phyloP scores from a whole-genome alignment of 2,113 vertebrate genomes.

The Laterallus jamaicensis region DNA sequence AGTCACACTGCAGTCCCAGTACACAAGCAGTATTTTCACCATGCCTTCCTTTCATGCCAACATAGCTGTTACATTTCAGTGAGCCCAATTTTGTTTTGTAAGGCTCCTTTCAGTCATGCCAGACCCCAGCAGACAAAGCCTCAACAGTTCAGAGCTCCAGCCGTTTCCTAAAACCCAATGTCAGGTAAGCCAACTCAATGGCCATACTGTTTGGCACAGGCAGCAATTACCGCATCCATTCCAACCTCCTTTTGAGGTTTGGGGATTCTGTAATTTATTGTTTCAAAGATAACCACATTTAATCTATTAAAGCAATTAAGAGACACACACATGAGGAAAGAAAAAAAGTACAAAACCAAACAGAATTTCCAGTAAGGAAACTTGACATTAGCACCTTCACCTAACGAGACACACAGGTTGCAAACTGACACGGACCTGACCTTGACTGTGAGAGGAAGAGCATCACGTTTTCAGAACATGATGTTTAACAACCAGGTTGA shows the following conservation, averaged over 20 bases:
- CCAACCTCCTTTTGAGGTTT: neutral
- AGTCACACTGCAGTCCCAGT: neutral
- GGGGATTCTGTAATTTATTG: constrained; percentile 10
- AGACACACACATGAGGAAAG: fast-evolving
- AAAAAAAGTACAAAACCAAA: no score
- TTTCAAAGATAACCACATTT: neutral
- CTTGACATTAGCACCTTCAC: neutral
- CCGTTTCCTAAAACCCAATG: constrained; percentile 21
- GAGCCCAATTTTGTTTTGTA: constrained; percentile 37
- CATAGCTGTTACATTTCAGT: constrained; percentile 45
- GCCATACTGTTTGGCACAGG: neutral
- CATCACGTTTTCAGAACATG: neutral
- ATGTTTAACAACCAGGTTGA: neutral
- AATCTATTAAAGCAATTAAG: neutral
- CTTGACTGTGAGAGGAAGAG: neutral
- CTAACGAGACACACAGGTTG: fast-evolving
- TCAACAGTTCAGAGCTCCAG: constrained; percentile 49
- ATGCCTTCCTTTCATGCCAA: neutral
- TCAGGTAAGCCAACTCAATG: constrained; percentile 54
- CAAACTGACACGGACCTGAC: neutral
- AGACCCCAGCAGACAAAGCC: constrained; percentile 64
- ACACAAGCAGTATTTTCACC: neutral
- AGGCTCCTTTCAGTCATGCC: constrained; percentile 56
- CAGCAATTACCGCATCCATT: neutral
- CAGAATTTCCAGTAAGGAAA: neutral